Conservation (phyloP, 2,797 vertebrate species). For the Mallotus villosus region DNA sequence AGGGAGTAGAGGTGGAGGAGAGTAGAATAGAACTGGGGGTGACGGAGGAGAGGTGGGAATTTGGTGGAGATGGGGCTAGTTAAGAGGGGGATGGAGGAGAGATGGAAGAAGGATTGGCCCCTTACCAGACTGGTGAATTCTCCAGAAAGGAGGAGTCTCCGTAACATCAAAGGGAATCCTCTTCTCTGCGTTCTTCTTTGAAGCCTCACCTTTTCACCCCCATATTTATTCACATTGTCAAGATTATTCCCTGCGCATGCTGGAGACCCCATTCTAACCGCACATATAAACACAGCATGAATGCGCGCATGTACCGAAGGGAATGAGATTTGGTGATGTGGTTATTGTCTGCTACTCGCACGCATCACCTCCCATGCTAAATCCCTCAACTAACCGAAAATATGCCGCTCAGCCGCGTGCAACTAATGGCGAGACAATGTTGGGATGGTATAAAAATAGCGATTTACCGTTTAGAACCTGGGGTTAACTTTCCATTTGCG, state of each 20-base stretch:
- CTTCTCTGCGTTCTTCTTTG: conserved; percentile 3
- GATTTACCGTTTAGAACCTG: conserved; percentile 18
- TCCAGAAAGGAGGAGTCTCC: conserved; percentile 2
- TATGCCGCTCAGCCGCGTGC: not conserved
- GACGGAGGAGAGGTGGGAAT: no score
- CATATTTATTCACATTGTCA: not conserved
- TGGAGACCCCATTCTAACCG: not conserved
- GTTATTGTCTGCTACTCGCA: not conserved
- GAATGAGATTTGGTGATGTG: not conserved
- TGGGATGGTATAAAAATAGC: conserved; percentile 23
- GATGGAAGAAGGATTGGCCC: not conserved
- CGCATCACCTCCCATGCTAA: not conserved
- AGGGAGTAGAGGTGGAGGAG: not conserved
- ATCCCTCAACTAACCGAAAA: not conserved
- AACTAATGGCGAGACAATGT: conserved; percentile 37
- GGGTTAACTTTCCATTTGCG: conserved; percentile 14
- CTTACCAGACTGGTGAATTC: not conserved
- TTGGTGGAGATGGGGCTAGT: no score
- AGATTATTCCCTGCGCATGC: conserved; percentile 9
- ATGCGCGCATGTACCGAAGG: not conserved
- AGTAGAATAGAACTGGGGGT: no score
- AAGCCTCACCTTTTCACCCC: conserved; percentile 11
- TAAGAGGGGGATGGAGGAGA: not conserved
- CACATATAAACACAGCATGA: conserved; percentile 1
- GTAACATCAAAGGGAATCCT: conserved; percentile 20